Base-by-base conservation (phyloP, 2,797 vertebrate genomes). In the Poeciliopsis paucimaculata region DNA sequence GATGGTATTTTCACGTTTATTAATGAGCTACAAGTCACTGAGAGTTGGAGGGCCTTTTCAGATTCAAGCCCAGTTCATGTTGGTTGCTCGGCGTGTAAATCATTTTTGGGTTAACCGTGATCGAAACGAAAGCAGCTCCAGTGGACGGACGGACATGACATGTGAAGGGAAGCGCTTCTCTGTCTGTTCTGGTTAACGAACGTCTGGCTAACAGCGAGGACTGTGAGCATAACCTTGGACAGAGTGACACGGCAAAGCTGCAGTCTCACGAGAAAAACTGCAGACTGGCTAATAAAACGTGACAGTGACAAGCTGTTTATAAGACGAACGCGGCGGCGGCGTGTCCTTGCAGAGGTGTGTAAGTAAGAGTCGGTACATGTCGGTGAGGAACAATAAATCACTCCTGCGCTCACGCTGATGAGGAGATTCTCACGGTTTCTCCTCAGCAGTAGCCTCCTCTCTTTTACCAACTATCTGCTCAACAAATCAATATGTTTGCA, bases 401-500 rank as follows among this genome's bases (percentile, higher is more conserved):
- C 23, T 72, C n/a, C 13, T 46, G 16, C 0, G 51, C 51, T 26
- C 51, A 13, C 36, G 70, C 34, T 53, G 80, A 74, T 1, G 49
- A 73, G 34, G 55, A 79, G 77, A 51, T 81, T 70, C 36, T 82
- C 45, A 49, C 46, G 46, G 73, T 10, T 43, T 76, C 75, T 79
- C 62, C 47, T 75, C 60, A 53, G n/a, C 9, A 26, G 20, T 34
- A 41, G 51, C 1, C 3, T 55, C 26, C 51, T 76, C 26, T 80
- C 26, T 79, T 84, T 81, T 76, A 75, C 77, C 78, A 82, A 77
- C 75, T 26, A 76, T 72, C 46, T 80, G 43, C 68, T 36, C 76
- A 80, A 78, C 70, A 36, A 77, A 84, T 90, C 82, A 72, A 81
- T 75, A 68, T 20, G 53, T 84, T 84, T 85, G 73, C 78, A 57